Conservation (phyloP, 2,888 invertebrate genomes). For the Arctia plantaginis region DNA sequence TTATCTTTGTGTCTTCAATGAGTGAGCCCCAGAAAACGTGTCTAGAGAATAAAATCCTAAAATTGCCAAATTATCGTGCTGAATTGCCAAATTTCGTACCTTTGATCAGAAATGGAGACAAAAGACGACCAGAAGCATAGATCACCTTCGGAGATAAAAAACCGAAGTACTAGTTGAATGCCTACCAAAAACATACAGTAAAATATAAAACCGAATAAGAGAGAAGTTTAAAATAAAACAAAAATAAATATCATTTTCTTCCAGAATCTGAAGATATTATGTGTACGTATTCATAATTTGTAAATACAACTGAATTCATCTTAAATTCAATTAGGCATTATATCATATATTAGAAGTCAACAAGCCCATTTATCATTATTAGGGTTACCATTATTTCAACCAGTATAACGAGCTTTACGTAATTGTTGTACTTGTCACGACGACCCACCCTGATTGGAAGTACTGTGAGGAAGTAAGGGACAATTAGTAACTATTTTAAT, state of each 20-base stretch:
- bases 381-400: constrained; percentile 1
- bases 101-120: no score
- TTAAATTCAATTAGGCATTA: not conserved
- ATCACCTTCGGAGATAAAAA: not conserved
- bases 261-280: not conserved
- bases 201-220: not conserved
- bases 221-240: not conserved
- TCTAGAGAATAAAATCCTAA: not conserved
- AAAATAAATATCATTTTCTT: not conserved
- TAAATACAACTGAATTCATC: not conserved
- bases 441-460: not conserved
- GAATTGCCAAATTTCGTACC: not conserved
- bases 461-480: not conserved
- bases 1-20: not conserved
- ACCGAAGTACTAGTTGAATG: not conserved
- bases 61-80: not conserved
- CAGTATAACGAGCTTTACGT: not conserved
- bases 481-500: constrained; percentile 15
- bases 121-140: not conserved
- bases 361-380: not conserved
- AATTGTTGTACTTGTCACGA: not conserved
- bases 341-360: not conserved
- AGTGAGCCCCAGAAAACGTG: not conserved
- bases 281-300: not conserved
- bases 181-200: not conserved